phyloP scores from a whole-genome alignment of 2,888 invertebrate species.

The Sarcophaga caerulescens region DNA sequence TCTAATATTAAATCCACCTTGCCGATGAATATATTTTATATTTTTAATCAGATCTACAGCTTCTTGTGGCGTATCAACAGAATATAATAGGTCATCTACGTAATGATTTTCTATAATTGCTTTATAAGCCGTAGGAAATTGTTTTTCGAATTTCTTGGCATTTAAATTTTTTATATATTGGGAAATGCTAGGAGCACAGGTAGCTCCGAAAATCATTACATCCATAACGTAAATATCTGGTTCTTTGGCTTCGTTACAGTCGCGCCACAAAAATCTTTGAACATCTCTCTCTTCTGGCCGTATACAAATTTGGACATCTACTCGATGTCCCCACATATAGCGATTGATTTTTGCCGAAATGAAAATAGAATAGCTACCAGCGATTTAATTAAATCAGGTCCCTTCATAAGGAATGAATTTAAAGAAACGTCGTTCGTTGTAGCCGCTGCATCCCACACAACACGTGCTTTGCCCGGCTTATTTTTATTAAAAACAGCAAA shows the following conservation, averaged over 20 bases:
- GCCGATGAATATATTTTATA: not conserved
- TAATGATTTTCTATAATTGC: not conserved
- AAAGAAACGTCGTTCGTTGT: conserved; percentile 17
- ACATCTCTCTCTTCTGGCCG: not conserved
- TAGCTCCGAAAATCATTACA: too few species aligned
- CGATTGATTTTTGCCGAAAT: conserved; percentile 19
- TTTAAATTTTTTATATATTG: too few species aligned
- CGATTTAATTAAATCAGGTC: conserved; percentile 39
- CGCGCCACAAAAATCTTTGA: not conserved
- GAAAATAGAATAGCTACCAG: conserved; percentile 10
- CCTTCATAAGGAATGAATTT: conserved; percentile 47
- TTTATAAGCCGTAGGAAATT: too few species aligned
- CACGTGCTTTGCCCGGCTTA: too few species aligned
- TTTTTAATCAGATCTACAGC: too few species aligned
- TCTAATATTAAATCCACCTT: too few species aligned
- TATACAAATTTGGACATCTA: not conserved
- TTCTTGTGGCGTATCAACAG: not conserved
- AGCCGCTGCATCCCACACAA: too few species aligned
- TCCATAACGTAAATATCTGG: too few species aligned
- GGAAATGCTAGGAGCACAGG: too few species aligned
- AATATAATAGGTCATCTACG: not conserved
- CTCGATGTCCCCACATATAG: conserved; percentile 27
- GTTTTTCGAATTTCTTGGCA: too few species aligned
- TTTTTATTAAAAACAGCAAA: not conserved
- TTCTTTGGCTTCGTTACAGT: not conserved